Conservation (phyloP, 2,113 vertebrate genomes). For the Oriolus oriolus region DNA sequence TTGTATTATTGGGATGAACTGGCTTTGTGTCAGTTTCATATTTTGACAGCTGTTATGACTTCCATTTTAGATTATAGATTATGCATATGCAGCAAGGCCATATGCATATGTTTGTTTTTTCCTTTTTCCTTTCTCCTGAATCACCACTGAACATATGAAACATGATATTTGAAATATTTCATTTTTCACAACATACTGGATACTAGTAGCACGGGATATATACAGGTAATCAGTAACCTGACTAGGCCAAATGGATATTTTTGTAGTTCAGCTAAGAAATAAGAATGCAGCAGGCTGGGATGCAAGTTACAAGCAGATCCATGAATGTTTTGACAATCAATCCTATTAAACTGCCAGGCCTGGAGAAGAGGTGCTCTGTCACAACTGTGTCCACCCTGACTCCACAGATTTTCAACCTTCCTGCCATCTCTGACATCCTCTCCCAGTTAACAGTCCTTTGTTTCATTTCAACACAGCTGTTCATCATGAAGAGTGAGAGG, state of each 20-base stretch:
- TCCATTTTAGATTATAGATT: neutral
- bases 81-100: neutral
- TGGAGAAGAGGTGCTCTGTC: neutral
- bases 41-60: neutral
- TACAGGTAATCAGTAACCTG: neutral
- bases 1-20: neutral
- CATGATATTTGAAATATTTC: neutral
- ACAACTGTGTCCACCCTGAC: neutral
- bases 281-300: neutral
- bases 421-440: conserved; percentile 3
- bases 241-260: neutral
- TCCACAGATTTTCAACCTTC: neutral
- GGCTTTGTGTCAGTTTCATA: neutral
- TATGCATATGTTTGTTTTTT: neutral
- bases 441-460: conserved; percentile 33
- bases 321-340: neutral
- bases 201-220: neutral
- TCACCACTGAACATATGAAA: neutral
- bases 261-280: neutral
- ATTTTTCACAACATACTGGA: neutral
- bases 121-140: neutral
- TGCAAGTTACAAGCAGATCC: neutral
- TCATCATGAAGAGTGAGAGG: conserved; percentile 31
- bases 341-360: neutral
- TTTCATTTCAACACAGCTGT: conserved; percentile 57